phyloP scores from a whole-genome alignment of 2,113 vertebrate species.

The Dendrocopos noguchii region DNA sequence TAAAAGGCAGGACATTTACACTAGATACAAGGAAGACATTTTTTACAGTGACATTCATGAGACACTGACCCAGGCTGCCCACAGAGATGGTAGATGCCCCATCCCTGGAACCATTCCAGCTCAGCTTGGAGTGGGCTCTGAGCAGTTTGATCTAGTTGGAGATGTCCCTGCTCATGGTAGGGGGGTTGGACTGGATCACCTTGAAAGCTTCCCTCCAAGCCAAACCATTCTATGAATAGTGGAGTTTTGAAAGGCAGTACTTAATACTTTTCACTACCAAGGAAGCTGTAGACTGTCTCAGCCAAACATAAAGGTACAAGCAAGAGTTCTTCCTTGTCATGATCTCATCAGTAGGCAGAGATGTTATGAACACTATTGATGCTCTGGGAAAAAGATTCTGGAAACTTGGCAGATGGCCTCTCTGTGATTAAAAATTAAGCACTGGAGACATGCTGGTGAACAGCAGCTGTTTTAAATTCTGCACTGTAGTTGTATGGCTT shows the following conservation, averaged over 20 bases:
- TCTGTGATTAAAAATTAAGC: slow-evolving; percentile 58
- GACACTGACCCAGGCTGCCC: too few relatives aligned
- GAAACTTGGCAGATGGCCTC: slow-evolving; percentile 40
- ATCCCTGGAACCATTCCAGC: too few relatives aligned
- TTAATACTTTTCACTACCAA: not conserved
- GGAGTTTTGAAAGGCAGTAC: not conserved
- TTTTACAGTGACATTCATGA: too few relatives aligned
- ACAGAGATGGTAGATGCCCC: too few relatives aligned
- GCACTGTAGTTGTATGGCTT: not conserved
- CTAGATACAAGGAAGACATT: too few relatives aligned
- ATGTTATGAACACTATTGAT: slow-evolving; percentile 12
- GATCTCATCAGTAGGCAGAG: slow-evolving; percentile 22
- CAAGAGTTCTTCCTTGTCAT: not conserved
- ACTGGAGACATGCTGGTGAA: slow-evolving; percentile 36
- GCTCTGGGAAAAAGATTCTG: slow-evolving; percentile 57
- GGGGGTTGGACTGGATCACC: too few relatives aligned
- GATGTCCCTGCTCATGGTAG: too few relatives aligned
- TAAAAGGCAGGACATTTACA: too few relatives aligned
- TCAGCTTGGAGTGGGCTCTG: too few relatives aligned
- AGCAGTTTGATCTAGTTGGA: too few relatives aligned
- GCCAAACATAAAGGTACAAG: not conserved
- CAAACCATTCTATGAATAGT: not conserved
- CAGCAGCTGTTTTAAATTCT: slow-evolving; percentile 52
- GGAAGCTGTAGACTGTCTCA: not conserved
- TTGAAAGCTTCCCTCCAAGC: too few relatives aligned